These are phyloP conservation scores for Heliconius charithonia DNA, from an alignment of 2,888 invertebrate species.

Conservation along the genomic window DNA sequence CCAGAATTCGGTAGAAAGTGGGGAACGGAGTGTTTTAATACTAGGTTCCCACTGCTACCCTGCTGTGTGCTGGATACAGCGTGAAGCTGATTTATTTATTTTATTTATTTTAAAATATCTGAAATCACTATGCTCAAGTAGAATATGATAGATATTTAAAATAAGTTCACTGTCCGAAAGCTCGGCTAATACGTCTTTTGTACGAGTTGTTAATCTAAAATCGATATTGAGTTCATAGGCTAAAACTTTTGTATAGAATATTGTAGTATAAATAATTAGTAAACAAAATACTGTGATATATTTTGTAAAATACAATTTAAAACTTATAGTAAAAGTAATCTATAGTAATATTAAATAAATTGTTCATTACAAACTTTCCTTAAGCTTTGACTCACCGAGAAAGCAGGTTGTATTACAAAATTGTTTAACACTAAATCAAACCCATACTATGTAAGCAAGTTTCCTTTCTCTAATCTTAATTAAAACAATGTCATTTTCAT, in stretches of 20 bases:
- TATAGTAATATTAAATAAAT: neutral
- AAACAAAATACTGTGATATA: too few relatives aligned
- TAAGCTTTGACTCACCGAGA: neutral
- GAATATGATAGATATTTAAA: neutral
- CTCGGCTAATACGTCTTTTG: neutral
- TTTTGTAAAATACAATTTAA: too few relatives aligned
- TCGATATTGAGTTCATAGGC: constrained; percentile 5
- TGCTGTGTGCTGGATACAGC: too few relatives aligned
- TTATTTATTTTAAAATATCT: too few relatives aligned
- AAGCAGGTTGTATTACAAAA: neutral
- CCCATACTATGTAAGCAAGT: neutral
- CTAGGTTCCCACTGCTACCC: too few relatives aligned
- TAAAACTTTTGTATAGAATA: neutral
- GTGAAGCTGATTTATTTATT: too few relatives aligned
- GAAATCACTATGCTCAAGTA: too few relatives aligned
- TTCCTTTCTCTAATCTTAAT: constrained; percentile 1
- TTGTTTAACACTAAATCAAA: neutral
- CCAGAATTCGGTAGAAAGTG: too few relatives aligned
- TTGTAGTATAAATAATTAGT: neutral
- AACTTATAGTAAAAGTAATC: neutral
- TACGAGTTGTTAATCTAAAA: constrained; percentile 13
- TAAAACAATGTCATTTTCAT: constrained; percentile 4
- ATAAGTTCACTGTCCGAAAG: constrained; percentile 12
- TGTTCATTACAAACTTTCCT: neutral
- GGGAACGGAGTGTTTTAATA: too few relatives aligned